Evolutionary conservation across 2,113 vertebrate genomes (phyloP), one percentile per base, ranked within the genome.

Genomic region (Grallaria varia): DNA sequence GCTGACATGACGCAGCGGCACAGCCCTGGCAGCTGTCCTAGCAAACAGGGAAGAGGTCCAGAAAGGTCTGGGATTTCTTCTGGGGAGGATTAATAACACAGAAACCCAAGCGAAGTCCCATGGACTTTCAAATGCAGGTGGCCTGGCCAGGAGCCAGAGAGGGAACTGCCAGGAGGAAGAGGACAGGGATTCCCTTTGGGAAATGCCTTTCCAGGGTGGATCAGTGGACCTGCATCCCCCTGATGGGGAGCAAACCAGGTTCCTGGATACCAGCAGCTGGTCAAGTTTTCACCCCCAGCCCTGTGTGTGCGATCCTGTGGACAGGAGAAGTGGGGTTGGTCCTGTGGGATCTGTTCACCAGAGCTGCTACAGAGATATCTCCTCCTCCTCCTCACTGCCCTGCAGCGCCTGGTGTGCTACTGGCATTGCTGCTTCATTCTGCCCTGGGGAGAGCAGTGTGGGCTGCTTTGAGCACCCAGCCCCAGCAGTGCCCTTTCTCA

Each of bases 21-120:
- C 62, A 62, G 84, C 30, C 53, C 89, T 95, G 95, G 91, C 94
- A 97, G 78, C 86, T 81, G 64, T 89, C 80, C 93, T 95, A 89
- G 91, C 82, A 93, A 76, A n/a, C 67, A 91, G 94, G 74, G 93
- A 95, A 95, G 90, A 95, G 71, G 72, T 96, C 95, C 95, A 96
- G 90, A 94, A 93, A 91, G 78, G 90, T 71, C 78, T 93, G 87
- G 67, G 91, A 96, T 96, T 96, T 96, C 89, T 96, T 84, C 89
- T 76, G 55, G 49, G 74, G 53, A 94, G 91, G 79, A 96, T 96
- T 96, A 96, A 59, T 86, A 91, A 92, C 87, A 83, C n/a, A 93
- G 92, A 96, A 96, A 93, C 90, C 52, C 87, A 78, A 94, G 67
- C 0, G 0, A 86, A 92, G 90, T 88, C 64, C 72, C 85, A 83